Percentiles rank a stretch among this genome's conserved stretches.
phyloP scores from a whole-genome alignment of 2,888 invertebrate species.

The Brachypalpus laphriformis region DNA sequence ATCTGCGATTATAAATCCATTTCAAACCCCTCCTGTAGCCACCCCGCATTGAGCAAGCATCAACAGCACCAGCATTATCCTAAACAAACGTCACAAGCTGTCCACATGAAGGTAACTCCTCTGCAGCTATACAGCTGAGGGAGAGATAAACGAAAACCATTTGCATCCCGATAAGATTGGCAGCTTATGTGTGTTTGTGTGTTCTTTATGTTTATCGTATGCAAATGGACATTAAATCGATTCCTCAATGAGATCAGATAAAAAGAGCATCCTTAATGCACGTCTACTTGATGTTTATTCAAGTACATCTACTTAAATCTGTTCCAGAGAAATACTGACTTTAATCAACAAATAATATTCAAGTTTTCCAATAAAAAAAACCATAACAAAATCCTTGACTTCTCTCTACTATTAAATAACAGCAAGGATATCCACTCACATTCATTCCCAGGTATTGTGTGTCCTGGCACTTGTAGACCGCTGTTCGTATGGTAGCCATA shows the following conservation, averaged over 20 bases:
- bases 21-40: conserved; percentile 1
- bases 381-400: conserved; percentile 12
- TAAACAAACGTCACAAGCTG: conserved; percentile 61
- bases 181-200: conserved; percentile 33
- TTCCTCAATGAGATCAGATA: conserved; percentile 52
- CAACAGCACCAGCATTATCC: conserved; percentile 39
- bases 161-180: conserved; percentile 65
- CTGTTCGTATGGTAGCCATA: conserved; percentile 92
- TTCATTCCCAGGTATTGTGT: conserved; percentile 90
- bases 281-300: background rate
- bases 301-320: conserved; percentile 1
- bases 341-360: background rate
- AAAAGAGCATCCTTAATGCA: conserved; percentile 30
- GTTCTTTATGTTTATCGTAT: conserved; percentile 63
- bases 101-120: conserved; percentile 45
- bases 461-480: conserved; percentile 86
- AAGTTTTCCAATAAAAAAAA: conserved; percentile 2
- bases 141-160: conserved; percentile 56
- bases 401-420: background rate
- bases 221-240: conserved; percentile 69
- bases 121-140: background rate
- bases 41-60: background rate
- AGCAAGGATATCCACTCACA: conserved; percentile 86
- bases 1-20: conserved; percentile 69
- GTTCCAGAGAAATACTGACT: background rate